Evolutionary conservation across 2,797 vertebrate genomes (phyloP).

Genomic region (Zalophus californianus): DNA sequence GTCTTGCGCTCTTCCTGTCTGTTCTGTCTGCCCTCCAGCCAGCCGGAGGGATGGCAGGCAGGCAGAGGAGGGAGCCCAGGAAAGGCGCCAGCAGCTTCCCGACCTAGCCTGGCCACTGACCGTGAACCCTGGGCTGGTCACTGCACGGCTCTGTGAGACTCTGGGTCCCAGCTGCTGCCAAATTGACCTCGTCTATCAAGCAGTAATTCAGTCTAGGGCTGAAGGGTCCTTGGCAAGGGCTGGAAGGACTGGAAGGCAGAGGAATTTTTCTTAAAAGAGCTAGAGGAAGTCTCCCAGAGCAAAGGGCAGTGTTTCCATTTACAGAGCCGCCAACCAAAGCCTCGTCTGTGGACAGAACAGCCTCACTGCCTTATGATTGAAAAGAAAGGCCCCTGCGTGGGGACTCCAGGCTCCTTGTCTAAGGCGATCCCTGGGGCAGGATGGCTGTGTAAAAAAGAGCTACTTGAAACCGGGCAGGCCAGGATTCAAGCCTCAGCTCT

Average conservation of each 20-base stretch:
- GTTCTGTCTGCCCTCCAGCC: background rate
- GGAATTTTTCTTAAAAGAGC: conserved; percentile 38
- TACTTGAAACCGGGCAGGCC: background rate
- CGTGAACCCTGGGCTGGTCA: background rate
- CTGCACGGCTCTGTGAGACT: background rate
- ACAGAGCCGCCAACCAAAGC: background rate
- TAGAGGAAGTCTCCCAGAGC: background rate
- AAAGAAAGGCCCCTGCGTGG: background rate
- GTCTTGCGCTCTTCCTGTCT: conserved; percentile 64
- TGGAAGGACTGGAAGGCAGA: background rate
- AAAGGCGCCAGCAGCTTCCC: background rate
- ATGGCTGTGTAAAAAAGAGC: background rate
- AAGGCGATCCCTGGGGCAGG: background rate
- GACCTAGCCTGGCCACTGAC: background rate
- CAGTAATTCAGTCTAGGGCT: background rate
- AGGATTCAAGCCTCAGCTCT: background rate
- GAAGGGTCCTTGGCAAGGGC: background rate
- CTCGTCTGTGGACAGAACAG: no score
- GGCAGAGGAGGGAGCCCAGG: background rate
- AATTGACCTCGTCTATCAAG: background rate
- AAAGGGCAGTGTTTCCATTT: background rate
- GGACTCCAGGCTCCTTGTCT: background rate
- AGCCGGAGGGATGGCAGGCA: background rate
- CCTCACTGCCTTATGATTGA: background rate
- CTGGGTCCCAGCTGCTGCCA: background rate